phyloP scores from a whole-genome alignment of 2,113 vertebrate genomes.

The Corapipo altera region DNA sequence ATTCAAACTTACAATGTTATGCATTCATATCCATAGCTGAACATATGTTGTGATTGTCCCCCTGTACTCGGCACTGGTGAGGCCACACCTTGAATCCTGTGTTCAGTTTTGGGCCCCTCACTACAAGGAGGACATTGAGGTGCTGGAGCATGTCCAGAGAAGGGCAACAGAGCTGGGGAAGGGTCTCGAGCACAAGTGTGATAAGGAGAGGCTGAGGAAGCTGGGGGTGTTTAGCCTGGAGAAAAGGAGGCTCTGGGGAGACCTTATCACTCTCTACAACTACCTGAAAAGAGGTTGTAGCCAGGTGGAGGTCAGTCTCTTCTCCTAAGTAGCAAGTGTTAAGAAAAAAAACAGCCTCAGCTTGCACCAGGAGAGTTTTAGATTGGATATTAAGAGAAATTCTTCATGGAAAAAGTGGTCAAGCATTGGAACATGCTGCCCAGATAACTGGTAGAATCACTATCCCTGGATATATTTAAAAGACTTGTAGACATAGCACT shows the following conservation, averaged over 20 bases:
- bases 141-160: background rate
- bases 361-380: background rate
- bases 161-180: background rate
- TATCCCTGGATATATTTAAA: background rate
- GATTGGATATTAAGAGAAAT: background rate
- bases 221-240: background rate
- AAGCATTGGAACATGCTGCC: background rate
- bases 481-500: fast-evolving
- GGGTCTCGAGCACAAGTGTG: background rate
- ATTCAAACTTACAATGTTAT: background rate
- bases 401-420: background rate
- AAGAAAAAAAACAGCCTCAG: background rate
- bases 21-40: background rate
- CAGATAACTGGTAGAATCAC: background rate
- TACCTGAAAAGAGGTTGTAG: background rate
- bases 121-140: background rate
- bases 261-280: background rate
- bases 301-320: fast-evolving
- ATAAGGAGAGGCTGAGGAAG: background rate
- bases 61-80: background rate
- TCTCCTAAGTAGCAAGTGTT: background rate
- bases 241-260: background rate
- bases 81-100: background rate
- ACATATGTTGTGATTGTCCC: background rate
- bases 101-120: background rate